These are phyloP conservation scores for Antennarius maculatus DNA, from an alignment of 2,797 vertebrate genomes.

Conservation along the genomic window DNA sequence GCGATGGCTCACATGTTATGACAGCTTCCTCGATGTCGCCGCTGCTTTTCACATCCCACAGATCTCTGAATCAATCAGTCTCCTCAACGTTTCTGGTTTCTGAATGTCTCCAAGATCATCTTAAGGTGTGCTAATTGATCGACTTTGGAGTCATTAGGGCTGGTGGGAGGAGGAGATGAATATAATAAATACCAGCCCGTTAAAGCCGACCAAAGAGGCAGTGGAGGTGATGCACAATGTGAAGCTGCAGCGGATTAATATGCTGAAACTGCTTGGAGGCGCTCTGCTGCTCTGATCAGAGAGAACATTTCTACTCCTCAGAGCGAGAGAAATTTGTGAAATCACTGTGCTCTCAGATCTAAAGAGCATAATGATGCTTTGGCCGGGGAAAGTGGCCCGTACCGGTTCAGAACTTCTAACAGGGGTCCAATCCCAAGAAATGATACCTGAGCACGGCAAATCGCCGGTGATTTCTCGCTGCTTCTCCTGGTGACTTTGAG, in stretches of 20 bases:
- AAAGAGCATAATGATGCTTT: slow-evolving; percentile 38
- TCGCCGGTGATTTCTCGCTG: slow-evolving; percentile 38
- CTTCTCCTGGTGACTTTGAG: slow-evolving; percentile 23
- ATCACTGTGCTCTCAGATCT: slow-evolving; percentile 38
- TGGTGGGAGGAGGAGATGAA: slow-evolving; percentile 3
- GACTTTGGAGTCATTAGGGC: slow-evolving; percentile 25
- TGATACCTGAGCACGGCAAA: slow-evolving; percentile 27
- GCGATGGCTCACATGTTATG: slow-evolving; percentile 18
- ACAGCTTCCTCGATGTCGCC: slow-evolving; percentile 7
- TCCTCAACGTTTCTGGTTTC: not conserved
- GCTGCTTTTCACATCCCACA: slow-evolving; percentile 29
- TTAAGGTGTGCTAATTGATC: slow-evolving; percentile 25
- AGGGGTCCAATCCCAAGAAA: slow-evolving; percentile 31
- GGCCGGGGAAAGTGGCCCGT: slow-evolving; percentile 25
- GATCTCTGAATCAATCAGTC: slow-evolving; percentile 24
- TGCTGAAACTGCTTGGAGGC: slow-evolving; percentile 24
- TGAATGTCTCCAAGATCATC: slow-evolving; percentile 1
- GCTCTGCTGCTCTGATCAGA: slow-evolving; percentile 30
- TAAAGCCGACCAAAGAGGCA: slow-evolving; percentile 33
- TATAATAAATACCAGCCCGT: slow-evolving; percentile 33
- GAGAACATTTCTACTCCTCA: slow-evolving; percentile 39
- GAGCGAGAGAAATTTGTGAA: slow-evolving; percentile 24
- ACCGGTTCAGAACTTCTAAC: slow-evolving; percentile 34
- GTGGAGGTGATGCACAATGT: slow-evolving; percentile 13
- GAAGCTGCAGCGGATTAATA: slow-evolving; percentile 25